Evolutionary conservation across 2,797 vertebrate genomes (phyloP).

Genomic region (Pampus argenteus): DNA sequence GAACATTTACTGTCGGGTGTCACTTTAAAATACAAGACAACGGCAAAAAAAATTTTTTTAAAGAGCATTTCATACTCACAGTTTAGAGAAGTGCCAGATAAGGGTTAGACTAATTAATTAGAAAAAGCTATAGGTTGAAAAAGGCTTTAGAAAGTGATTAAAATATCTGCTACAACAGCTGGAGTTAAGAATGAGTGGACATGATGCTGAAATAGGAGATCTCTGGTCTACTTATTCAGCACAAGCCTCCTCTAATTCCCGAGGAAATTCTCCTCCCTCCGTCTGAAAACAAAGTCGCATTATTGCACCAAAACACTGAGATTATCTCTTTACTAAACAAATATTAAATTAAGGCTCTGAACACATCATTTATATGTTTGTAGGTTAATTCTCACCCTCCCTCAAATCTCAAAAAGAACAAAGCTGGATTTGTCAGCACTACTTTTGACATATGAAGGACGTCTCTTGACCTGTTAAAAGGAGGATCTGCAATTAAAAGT

Average conservation of each 20-base stretch:
- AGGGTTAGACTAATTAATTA: not conserved
- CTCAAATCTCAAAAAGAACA: not conserved
- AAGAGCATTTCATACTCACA: not conserved
- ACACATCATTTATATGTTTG: not conserved
- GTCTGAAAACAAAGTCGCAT: conserved; percentile 1
- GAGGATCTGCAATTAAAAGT: not conserved
- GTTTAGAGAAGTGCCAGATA: not conserved
- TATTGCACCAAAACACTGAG: conserved; percentile 25
- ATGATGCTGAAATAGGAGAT: not conserved
- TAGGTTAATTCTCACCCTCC: not conserved
- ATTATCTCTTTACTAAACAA: conserved; percentile 20
- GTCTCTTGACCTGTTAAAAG: conserved; percentile 1
- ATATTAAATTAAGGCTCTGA: not conserved
- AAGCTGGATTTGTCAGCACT: conserved; percentile 14
- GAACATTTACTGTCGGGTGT: not conserved
- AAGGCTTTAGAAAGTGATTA: conserved; percentile 19
- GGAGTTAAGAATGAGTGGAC: conserved; percentile 17
- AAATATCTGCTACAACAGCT: conserved; percentile 32
- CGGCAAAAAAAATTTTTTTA: too few relatives aligned
- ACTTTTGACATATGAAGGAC: not conserved
- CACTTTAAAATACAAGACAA: not conserved
- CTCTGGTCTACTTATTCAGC: not conserved
- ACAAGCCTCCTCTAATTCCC: conserved; percentile 28
- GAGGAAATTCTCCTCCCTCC: conserved; percentile 16
- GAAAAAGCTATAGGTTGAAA: not conserved